A percentile compares a stretch with the other conserved stretches of the same genome.
Evolutionary conservation across 2,888 invertebrate species (phyloP).

Genomic region (Cylindroiulus punctatus): DNA sequence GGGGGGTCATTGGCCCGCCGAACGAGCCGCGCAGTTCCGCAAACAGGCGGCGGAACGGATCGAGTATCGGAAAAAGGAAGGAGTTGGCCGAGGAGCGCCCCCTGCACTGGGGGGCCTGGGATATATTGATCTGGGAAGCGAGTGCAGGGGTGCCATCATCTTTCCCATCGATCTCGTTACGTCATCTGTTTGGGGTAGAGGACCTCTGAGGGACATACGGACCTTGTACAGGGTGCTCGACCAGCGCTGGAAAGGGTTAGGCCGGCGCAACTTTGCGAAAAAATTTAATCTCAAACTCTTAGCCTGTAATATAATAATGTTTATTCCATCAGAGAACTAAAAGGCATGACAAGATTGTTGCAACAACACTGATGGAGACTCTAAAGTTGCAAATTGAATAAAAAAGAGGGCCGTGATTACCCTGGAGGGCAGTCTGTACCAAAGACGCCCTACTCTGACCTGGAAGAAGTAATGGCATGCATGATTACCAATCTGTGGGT

Average conservation of each 20-base stretch:
- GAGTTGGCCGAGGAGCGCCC: background rate
- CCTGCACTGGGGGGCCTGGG: background rate
- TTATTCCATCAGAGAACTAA: background rate
- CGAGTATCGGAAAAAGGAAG: constrained; percentile 27
- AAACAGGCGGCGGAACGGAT: background rate
- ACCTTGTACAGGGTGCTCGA: background rate
- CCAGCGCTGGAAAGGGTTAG: too few species aligned
- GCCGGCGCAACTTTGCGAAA: background rate
- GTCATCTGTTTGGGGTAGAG: constrained; percentile 16
- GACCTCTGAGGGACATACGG: background rate
- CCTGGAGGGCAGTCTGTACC: too few species aligned
- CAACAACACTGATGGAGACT: too few species aligned
- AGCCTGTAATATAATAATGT: too few species aligned
- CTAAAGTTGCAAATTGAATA: too few species aligned
- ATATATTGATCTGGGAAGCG: background rate
- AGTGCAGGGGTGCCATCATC: constrained; percentile 12
- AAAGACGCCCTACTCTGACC: too few species aligned
- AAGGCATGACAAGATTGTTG: too few species aligned
- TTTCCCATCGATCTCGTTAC: constrained; percentile 33
- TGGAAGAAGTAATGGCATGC: too few species aligned
- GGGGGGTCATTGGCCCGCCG: constrained; percentile 7
- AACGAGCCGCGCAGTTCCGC: constrained; percentile 23
- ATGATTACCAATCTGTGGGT: too few species aligned
- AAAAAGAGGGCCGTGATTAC: too few species aligned
- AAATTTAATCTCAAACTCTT: too few species aligned